Evolutionary conservation across 2,113 vertebrate species (phyloP).

Genomic region (Mobula birostris): DNA sequence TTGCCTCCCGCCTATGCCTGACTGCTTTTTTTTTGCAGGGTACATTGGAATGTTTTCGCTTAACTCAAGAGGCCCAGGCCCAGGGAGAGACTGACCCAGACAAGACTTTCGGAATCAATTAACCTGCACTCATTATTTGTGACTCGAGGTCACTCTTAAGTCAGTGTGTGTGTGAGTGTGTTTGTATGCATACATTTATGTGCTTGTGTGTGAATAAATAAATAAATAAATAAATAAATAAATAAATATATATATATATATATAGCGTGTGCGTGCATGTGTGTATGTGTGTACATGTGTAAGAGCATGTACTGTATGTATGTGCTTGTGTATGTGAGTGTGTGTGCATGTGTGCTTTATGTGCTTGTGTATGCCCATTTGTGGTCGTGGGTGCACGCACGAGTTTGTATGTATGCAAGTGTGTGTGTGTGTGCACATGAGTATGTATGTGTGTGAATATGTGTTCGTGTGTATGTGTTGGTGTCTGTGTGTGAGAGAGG

Average conservation of each 20-base stretch:
- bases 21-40: conserved; percentile 67
- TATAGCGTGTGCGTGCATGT: no score
- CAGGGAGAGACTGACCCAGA: conserved; percentile 58
- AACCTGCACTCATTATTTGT: conserved; percentile 81
- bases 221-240: neutral
- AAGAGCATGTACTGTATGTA: no score
- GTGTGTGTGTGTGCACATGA: neutral
- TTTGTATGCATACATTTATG: neutral
- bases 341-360: neutral
- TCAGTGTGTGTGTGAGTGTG: neutral
- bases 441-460: neutral
- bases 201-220: neutral
- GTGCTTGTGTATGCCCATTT: neutral
- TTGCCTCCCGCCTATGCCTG: conserved; percentile 58
- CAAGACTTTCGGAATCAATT: conserved; percentile 88
- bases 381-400: neutral
- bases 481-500: neutral
- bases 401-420: neutral
- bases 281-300: no score
- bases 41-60: conserved; percentile 87
- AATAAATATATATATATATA: neutral
- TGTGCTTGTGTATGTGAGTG: no score
- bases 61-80: conserved; percentile 90
- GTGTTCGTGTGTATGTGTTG: neutral
- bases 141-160: conserved; percentile 73